Conservation (phyloP, 2,888 invertebrate species). For the Spisula subtruncata region DNA sequence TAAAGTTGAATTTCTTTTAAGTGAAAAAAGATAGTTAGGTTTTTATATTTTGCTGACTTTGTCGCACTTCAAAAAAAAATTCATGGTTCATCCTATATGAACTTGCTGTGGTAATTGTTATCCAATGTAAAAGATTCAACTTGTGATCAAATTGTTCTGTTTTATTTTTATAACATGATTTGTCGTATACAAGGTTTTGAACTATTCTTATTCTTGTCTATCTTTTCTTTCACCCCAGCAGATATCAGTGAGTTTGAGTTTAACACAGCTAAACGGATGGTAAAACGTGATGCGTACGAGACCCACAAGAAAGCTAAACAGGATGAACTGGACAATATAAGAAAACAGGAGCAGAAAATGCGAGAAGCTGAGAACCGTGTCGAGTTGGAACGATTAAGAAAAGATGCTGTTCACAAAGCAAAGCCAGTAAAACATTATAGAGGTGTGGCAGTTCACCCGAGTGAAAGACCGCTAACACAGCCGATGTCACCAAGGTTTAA, state of each 20-base stretch:
- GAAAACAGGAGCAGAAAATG: conserved; percentile 77
- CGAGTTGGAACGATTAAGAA: conserved; percentile 80
- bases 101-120: no score
- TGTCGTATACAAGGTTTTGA: neutral
- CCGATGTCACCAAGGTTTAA: conserved; percentile 89
- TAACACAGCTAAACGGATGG: conserved; percentile 91
- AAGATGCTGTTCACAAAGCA: conserved; percentile 83
- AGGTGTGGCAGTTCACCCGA: conserved; percentile 79
- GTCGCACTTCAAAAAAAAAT: no score
- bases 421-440: conserved; percentile 84
- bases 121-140: no score
- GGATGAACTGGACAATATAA: conserved; percentile 89
- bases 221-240: conserved; percentile 66
- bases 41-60: no score
- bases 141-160: no score
- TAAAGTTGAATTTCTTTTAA: no score
- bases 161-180: no score
- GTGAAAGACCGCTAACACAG: conserved; percentile 89
- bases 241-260: conserved; percentile 90
- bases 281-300: conserved; percentile 84
- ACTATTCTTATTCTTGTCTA: conserved; percentile 31
- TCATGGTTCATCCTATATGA: no score
- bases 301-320: conserved; percentile 80
- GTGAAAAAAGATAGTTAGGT: no score
- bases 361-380: conserved; percentile 80